These are phyloP conservation scores for Pheucticus melanocephalus DNA, from an alignment of 2,113 vertebrate species.

Conservation along the genomic window DNA sequence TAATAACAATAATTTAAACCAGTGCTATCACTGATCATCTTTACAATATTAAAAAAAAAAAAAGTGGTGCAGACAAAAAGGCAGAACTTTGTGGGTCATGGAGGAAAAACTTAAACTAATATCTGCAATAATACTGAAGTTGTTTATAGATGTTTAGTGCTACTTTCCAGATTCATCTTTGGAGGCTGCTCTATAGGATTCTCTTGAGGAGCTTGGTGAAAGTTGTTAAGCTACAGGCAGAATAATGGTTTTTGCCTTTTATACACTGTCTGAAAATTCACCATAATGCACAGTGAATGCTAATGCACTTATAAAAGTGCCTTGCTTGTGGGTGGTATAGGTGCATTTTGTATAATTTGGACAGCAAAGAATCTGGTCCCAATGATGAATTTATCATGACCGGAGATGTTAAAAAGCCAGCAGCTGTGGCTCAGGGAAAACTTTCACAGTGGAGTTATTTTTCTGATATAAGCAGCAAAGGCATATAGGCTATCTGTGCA, in stretches of 20 bases:
- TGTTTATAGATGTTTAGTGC: background rate
- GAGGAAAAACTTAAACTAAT: background rate
- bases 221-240: background rate
- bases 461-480: background rate
- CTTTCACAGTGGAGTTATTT: fast-evolving
- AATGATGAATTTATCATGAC: fast-evolving
- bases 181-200: background rate
- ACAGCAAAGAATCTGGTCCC: background rate
- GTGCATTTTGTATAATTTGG: background rate
- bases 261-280: background rate
- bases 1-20: background rate
- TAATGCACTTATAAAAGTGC: background rate
- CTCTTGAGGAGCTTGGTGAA: background rate
- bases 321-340: background rate
- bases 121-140: background rate
- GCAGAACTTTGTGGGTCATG: background rate
- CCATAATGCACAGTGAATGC: background rate
- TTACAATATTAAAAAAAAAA: background rate
- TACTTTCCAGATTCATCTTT: background rate
- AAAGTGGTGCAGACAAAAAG: background rate
- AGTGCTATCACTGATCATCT: background rate
- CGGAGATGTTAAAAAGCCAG: background rate
- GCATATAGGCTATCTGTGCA: background rate
- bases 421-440: background rate
- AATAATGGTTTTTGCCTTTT: background rate